Base-by-base conservation (phyloP, 2,113 vertebrate species). In the Corydoras maculifer region DNA sequence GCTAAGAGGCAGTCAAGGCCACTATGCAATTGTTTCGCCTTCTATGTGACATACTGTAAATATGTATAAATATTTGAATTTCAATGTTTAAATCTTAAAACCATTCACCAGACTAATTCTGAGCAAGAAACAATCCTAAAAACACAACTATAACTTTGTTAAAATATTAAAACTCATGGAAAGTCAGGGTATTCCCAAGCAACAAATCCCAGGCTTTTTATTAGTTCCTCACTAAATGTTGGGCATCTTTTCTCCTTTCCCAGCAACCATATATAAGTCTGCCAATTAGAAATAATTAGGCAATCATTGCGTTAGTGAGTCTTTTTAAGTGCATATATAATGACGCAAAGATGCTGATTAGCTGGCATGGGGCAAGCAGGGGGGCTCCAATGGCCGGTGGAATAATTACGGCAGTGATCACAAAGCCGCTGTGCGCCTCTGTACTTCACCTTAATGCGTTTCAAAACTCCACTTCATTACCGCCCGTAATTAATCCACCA, bases 201-300 rank as follows among this genome's bases (percentile, higher is more conserved):
- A 54, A 55, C 88, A 25, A 25, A 25, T 25, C 18, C 18, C 18
- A 87, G 69, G 69, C 87, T 86, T 87, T 87, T 88, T 88, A 82
- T n/a, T 50, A 60, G n/a, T 69, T n/a, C 86, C 87, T 87, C 88
- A 65, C 62, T 84, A 58, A 70, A 62, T 48, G 13, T 14, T 14
- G 55, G 54, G 14, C n/a, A 15, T 30, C 43, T 60, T 60, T 60
- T 18, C 68, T 60, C 25, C 68, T 50, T 69, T 69, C 61, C 94
- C 93, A 91, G 93, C 94, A 91, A 94, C 93, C 93, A 94, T 91
- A 93, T 88, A 94, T 91, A 90, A 90, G 92, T 90, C 92, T 94
- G 93, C 95, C 96, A 99, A 98, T 99, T 98, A 98, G 95, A 96
- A 95, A 98, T 99, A 99, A 99, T 99, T 99, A 99, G 96, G 93